A percentile compares a stretch with the other conserved stretches of the same genome.
Conservation (phyloP, 2,888 invertebrate species). For the Eupithecia subfuscata region DNA sequence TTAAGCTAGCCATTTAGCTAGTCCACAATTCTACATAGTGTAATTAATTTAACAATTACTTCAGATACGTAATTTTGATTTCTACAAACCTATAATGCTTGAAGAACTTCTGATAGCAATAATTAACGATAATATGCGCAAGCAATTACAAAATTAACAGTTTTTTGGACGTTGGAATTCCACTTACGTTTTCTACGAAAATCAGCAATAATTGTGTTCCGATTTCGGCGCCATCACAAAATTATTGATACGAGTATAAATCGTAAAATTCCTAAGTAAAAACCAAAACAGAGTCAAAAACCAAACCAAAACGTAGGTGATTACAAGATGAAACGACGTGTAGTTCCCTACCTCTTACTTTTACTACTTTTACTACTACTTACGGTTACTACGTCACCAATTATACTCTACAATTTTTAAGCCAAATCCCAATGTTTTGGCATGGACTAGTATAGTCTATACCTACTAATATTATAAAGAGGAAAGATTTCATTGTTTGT, state of each 20-base stretch:
- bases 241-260: background rate
- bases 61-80: background rate
- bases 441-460: too few species aligned
- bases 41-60: background rate
- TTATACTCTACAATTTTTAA: too few species aligned
- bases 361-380: too few species aligned
- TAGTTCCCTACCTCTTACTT: too few species aligned
- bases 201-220: background rate
- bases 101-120: constrained; percentile 12
- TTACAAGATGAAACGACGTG: background rate
- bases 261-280: too few species aligned
- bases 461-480: too few species aligned
- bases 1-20: constrained; percentile 29
- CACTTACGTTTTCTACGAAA: background rate
- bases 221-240: background rate
- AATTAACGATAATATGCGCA: background rate
- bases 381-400: too few species aligned
- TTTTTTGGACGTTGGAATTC: background rate
- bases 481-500: too few species aligned
- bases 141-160: background rate
- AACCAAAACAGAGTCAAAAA: background rate
- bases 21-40: background rate
- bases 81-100: constrained; percentile 15
- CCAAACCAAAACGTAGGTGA: background rate
- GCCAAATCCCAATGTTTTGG: too few species aligned